Evolutionary conservation across 2,797 vertebrate genomes (phyloP).

Genomic region (Amniataba percoides): DNA sequence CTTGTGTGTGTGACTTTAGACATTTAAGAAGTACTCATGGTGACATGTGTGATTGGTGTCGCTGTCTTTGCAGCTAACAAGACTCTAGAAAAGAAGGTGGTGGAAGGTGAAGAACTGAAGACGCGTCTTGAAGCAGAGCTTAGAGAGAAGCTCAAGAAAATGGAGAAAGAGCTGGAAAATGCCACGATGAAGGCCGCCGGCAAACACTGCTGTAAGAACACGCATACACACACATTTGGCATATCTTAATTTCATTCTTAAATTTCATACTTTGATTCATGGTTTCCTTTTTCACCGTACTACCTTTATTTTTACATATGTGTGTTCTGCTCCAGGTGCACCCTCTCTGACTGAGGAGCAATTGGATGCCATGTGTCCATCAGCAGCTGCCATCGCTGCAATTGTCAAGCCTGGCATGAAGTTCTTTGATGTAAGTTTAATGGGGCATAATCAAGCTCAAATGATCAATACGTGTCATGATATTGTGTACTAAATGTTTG

Average conservation of each 20-base stretch:
- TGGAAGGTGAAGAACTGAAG: constrained; percentile 87
- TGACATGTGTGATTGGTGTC: constrained; percentile 3
- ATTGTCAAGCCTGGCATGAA: constrained; percentile 98
- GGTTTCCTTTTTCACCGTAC: not conserved
- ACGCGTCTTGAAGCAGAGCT: constrained; percentile 88
- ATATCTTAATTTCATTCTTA: not conserved
- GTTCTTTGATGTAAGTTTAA: constrained; percentile 91
- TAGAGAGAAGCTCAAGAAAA: constrained; percentile 89
- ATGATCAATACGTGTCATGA: not conserved
- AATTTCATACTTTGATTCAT: not conserved
- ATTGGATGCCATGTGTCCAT: constrained; percentile 93
- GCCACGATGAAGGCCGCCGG: constrained; percentile 88
- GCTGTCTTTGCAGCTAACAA: constrained; percentile 86
- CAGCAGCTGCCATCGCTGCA: constrained; percentile 94
- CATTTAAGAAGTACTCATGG: not conserved
- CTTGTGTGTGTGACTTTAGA: not conserved
- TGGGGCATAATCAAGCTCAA: not conserved
- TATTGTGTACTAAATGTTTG: not conserved
- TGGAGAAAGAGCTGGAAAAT: constrained; percentile 95
- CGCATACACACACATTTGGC: not conserved
- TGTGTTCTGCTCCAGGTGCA: constrained; percentile 78
- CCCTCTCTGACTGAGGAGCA: constrained; percentile 92
- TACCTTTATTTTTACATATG: not conserved
- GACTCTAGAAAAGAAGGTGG: constrained; percentile 87
- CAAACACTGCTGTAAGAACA: constrained; percentile 91